A percentile compares a stretch with the other conserved stretches of the same genome.
phyloP scores from a whole-genome alignment of 2,113 vertebrate species.

The Hippocampus mohnikei region DNA sequence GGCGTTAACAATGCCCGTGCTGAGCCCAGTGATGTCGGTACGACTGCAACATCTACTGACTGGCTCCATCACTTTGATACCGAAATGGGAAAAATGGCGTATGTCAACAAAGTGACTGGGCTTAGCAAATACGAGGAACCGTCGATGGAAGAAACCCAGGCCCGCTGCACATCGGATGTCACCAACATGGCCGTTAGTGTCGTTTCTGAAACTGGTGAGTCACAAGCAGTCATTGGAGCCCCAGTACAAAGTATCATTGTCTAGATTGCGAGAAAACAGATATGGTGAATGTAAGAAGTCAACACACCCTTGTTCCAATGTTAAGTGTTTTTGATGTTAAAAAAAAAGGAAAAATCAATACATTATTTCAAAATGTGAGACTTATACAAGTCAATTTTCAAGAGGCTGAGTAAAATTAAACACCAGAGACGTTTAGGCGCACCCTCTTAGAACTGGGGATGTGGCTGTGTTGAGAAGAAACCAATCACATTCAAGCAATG shows the following conservation, averaged over 20 bases:
- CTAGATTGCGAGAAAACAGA: background rate
- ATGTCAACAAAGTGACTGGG: conserved; percentile 85
- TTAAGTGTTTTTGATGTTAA: background rate
- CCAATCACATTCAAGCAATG: too few species aligned
- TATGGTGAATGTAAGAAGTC: background rate
- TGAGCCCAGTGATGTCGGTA: background rate
- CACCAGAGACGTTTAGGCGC: too few species aligned
- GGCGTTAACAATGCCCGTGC: conserved; percentile 3
- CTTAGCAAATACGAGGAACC: conserved; percentile 83
- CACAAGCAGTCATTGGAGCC: background rate
- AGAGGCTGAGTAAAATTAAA: too few species aligned
- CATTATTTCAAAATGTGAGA: background rate
- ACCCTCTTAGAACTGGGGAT: too few species aligned
- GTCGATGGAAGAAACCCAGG: conserved; percentile 57
- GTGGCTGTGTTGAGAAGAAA: too few species aligned
- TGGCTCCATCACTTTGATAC: conserved; percentile 85
- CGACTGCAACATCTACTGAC: conserved; percentile 25
- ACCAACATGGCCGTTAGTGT: conserved; percentile 86
- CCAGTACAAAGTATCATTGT: background rate
- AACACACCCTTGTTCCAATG: background rate
- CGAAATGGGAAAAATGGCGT: conserved; percentile 77
- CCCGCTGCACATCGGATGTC: conserved; percentile 80
- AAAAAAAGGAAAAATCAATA: background rate
- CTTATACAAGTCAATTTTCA: background rate
- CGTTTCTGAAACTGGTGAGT: conserved; percentile 82